phyloP scores from a whole-genome alignment of 2,113 vertebrate genomes.

The Ictalurus furcatus region DNA sequence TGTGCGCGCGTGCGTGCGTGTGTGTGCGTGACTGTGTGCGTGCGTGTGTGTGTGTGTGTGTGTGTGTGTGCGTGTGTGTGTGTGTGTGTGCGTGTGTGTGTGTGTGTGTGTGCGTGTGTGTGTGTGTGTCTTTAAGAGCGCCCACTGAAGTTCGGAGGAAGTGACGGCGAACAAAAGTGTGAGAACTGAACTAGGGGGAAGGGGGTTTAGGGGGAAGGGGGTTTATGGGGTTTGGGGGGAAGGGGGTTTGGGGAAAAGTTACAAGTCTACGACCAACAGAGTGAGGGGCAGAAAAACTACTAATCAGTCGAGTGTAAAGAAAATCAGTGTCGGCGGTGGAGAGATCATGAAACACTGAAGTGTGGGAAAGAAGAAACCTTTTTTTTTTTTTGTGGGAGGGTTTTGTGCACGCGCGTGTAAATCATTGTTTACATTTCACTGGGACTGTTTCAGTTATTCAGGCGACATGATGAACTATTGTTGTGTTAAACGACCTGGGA shows the following conservation, averaged over 20 bases:
- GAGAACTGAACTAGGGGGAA: background rate
- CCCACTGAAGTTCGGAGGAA: slow-evolving; percentile 47
- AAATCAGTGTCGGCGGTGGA: too few relatives aligned
- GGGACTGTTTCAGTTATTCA: background rate
- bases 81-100: too few relatives aligned
- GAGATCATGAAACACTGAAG: background rate
- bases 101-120: too few relatives aligned
- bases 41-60: too few relatives aligned
- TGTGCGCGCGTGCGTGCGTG: too few relatives aligned
- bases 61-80: too few relatives aligned
- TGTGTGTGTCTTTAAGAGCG: slow-evolving; percentile 32
- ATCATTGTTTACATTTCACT: background rate
- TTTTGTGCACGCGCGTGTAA: background rate
- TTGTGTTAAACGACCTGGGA: slow-evolving; percentile 40
- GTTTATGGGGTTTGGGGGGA: background rate
- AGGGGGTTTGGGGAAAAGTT: slow-evolving; percentile 22
- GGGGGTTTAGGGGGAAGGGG: background rate
- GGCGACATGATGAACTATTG: slow-evolving; percentile 39
- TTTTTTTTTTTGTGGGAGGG: too few relatives aligned
- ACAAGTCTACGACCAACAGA: background rate
- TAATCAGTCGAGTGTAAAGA: background rate
- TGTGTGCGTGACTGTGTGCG: too few relatives aligned
- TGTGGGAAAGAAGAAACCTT: background rate
- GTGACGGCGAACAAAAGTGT: slow-evolving; percentile 35
- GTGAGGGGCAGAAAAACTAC: background rate